Conservation (phyloP, 2,797 vertebrate genomes). For the Clarias laeviceps region DNA sequence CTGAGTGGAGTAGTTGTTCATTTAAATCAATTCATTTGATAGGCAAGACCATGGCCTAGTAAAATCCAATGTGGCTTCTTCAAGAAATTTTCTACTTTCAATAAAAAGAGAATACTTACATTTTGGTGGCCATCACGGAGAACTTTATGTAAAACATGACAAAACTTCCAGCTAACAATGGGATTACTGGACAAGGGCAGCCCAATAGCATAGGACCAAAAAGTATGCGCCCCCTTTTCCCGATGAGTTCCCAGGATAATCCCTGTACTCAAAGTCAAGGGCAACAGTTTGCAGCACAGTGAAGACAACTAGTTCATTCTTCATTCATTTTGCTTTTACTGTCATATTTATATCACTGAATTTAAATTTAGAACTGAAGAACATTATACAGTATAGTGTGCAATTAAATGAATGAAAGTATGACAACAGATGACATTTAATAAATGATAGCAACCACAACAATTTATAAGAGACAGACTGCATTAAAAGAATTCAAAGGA, state of each 20-base stretch:
- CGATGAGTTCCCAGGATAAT: constrained; percentile 96
- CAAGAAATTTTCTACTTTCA: background rate
- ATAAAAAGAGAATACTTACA: constrained; percentile 72
- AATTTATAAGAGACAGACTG: no score
- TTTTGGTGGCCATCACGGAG: constrained; percentile 92
- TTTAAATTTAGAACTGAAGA: background rate
- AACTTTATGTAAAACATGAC: constrained; percentile 94
- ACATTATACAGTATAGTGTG: background rate
- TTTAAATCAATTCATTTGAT: background rate
- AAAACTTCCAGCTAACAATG: constrained; percentile 99
- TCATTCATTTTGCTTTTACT: background rate
- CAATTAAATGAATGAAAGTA: background rate
- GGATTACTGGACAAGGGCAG: constrained; percentile 88
- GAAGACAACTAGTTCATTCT: background rate
- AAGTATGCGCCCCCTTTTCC: constrained; percentile 95
- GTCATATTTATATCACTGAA: background rate
- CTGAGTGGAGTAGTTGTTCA: background rate
- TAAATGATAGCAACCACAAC: no score
- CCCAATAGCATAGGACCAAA: constrained; percentile 95
- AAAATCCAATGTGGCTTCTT: background rate
- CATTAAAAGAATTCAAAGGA: constrained; percentile 74
- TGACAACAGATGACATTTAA: no score
- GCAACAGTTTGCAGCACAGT: constrained; percentile 6
- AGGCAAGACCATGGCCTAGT: background rate
- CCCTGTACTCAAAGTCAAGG: constrained; percentile 80